Evolutionary conservation across 2,113 vertebrate species (phyloP), one percentile per base, ranked within the genome.

Genomic region (Melanostigma gelatinosum): DNA sequence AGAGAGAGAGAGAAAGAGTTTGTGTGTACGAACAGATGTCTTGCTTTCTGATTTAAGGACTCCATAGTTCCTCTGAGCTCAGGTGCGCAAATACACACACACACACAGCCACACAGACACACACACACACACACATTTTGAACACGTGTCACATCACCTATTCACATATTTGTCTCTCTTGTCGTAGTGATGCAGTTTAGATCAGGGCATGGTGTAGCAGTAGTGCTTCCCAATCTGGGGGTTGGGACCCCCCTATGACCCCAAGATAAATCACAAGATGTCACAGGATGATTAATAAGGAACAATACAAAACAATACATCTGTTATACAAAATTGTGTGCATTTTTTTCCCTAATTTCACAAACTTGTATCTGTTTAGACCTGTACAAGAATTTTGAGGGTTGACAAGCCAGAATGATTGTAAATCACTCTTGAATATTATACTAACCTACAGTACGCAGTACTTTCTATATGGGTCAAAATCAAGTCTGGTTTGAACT

Each of bases 401-500:
- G 61, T 62, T 74, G 73, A 78, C 4, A 32, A 61, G 38, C 46
- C 61, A 85, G 72, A 57, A 34, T 1, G 15, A 13, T 50, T 68
- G 22, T 10, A 18, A 50, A 54, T 2, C 36, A 32, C 15, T 48
- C 27, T 20, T 22, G 16, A 62, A 27, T 42, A 29, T 48, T 50
- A 62, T 15, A 48, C 16, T 48, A 54, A 82, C 64, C 48, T 76
- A 46, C 40, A 74, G 38, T 44, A 54, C 40, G 20, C 22, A 65
- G 57, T 32, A 20, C 16, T 84, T 80, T 79, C 78, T 69, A 44
- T 72, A 69, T 5, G 66, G 57, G 78, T 32, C 61, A 66, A 34
- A 75, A 69, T 60, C 36, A 72, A 73, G 10, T 38, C 57, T 82
- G 68, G 71, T 80, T 88, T 83, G 40, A 58, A 54, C 73, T 46